phyloP scores from a whole-genome alignment of 53 echinoderm and acorn worm genomes.

The Crossaster papposus region DNA sequence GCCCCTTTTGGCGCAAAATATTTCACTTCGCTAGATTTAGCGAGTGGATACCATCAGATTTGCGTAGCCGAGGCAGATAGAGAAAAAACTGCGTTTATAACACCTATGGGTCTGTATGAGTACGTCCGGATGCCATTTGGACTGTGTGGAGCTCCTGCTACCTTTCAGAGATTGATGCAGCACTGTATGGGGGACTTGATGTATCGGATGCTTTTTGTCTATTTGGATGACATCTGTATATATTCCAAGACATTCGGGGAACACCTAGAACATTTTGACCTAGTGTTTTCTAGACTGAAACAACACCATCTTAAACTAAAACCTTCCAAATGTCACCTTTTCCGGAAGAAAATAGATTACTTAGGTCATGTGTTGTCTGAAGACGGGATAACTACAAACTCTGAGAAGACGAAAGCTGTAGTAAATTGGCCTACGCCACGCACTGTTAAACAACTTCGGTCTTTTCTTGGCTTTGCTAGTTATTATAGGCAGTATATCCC shows the following conservation, averaged over 20 bases:
- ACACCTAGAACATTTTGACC: conserved; percentile 13
- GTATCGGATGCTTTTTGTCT: conserved; percentile 20
- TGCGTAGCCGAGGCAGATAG: background rate
- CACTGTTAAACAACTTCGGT: conserved; percentile 16
- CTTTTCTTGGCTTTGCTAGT: conserved; percentile 42
- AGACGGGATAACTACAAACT: conserved; percentile 32
- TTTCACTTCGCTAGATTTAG: conserved; percentile 13
- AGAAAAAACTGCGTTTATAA: conserved; percentile 30
- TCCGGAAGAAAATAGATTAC: conserved; percentile 17
- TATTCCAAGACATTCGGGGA: conserved; percentile 46
- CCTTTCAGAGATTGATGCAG: conserved; percentile 34
- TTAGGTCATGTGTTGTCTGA: conserved; percentile 38
- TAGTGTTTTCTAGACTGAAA: conserved; percentile 16
- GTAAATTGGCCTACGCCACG: conserved; percentile 26
- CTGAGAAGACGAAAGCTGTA: conserved; percentile 22
- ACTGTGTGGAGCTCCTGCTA: conserved; percentile 33
- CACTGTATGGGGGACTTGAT: background rate
- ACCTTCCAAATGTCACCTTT: conserved; percentile 52
- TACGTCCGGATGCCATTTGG: conserved; percentile 35
- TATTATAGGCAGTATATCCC: conserved; percentile 39
- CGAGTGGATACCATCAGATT: conserved; percentile 47
- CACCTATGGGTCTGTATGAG: conserved; percentile 30
- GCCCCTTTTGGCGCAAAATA: conserved; percentile 28
- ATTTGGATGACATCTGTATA: conserved; percentile 39
- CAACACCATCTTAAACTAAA: conserved; percentile 41